A percentile compares a stretch with the other conserved stretches of the same genome.
Conservation (phyloP, 2,888 invertebrate species). For the Cantharis nigra region DNA sequence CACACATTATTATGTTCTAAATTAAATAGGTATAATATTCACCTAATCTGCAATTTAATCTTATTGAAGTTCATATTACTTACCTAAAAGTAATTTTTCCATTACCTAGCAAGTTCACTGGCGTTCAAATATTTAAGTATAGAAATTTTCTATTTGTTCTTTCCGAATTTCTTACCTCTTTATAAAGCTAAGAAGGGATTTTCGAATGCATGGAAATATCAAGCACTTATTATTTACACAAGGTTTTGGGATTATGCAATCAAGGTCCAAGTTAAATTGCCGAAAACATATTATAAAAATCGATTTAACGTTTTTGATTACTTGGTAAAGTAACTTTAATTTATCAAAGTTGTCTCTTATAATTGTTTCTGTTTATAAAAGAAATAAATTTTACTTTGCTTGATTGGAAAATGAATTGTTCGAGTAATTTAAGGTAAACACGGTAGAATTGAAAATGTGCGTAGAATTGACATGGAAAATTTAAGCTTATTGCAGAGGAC, state of each 20-base stretch:
- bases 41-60: background rate
- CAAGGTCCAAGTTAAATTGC: background rate
- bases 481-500: slow-evolving; percentile 6
- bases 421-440: background rate
- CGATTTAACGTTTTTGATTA: background rate
- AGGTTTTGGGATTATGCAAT: background rate
- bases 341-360: background rate
- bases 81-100: background rate
- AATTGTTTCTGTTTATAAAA: background rate
- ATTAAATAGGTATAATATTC: too few relatives aligned
- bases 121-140: background rate
- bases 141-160: background rate
- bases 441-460: background rate
- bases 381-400: background rate
- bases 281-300: background rate
- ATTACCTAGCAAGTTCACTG: background rate
- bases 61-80: background rate
- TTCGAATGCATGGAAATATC: background rate
- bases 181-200: background rate
- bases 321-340: background rate
- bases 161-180: background rate
- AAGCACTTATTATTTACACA: background rate
- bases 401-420: background rate
- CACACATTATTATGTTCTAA: too few relatives aligned
- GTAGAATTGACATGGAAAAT: slow-evolving; percentile 5